Conservation (phyloP, 2,113 vertebrate genomes). For the Odocoileus virginianus region DNA sequence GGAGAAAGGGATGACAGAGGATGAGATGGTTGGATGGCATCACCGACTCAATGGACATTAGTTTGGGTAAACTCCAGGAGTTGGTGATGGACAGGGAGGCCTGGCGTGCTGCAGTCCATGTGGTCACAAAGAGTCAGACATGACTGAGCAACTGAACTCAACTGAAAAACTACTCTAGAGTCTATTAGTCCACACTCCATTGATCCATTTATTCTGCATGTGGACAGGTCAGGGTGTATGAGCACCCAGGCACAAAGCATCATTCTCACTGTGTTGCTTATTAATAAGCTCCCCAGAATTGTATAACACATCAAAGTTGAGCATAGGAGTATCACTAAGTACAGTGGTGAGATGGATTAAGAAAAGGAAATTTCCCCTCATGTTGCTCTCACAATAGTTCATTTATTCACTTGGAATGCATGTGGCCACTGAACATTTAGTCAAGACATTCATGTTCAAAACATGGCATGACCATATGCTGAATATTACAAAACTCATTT, state of each 20-base stretch:
- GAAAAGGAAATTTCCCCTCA: background rate
- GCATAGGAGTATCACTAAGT: background rate
- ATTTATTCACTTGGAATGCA: background rate
- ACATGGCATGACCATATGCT: background rate
- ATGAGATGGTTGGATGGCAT: background rate
- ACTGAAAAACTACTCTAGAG: background rate
- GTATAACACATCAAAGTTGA: background rate
- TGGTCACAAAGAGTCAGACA: background rate
- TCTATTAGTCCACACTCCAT: background rate
- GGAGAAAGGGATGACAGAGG: background rate
- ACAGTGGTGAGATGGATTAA: background rate
- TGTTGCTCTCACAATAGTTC: background rate
- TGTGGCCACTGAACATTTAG: background rate
- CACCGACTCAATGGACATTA: background rate
- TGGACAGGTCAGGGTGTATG: background rate
- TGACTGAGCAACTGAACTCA: background rate
- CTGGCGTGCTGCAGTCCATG: background rate
- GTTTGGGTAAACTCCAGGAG: background rate
- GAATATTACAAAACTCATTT: background rate
- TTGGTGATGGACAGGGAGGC: background rate
- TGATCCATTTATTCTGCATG: background rate
- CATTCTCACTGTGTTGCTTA: background rate
- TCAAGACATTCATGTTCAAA: background rate
- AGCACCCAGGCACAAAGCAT: background rate
- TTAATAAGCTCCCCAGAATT: background rate